These are phyloP conservation scores for Carettochelys insculpta DNA, from an alignment of 2,113 vertebrate species.

Conservation along the genomic window DNA sequence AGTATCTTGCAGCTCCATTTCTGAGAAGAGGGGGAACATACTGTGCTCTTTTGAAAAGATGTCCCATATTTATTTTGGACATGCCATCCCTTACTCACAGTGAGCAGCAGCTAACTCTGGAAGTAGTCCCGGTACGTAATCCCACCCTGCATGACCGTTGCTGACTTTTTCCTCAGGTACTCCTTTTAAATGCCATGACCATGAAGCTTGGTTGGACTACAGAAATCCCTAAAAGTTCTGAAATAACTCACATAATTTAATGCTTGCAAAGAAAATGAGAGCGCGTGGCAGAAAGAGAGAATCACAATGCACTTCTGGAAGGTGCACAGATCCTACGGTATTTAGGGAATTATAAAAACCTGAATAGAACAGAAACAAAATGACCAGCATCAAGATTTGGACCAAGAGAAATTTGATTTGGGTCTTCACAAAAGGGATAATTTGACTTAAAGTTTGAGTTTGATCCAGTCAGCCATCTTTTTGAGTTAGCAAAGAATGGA, in stretches of 20 bases:
- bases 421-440: conserved; percentile 19
- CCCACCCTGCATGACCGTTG: neutral
- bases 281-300: neutral
- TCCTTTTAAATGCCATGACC: neutral
- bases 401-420: conserved; percentile 18
- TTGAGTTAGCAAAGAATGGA: conserved; percentile 62
- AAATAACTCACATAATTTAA: neutral
- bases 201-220: neutral
- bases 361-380: neutral
- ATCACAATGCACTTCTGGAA: neutral
- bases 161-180: neutral
- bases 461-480: conserved; percentile 30
- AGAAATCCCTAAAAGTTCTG: neutral
- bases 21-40: conserved; percentile 41
- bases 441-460: conserved; percentile 22
- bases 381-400: conserved; percentile 27
- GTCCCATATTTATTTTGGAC: conserved; percentile 63
- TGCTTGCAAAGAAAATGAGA: neutral
- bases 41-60: conserved; percentile 43
- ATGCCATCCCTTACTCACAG: conserved; percentile 30
- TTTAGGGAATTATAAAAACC: neutral
- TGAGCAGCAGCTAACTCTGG: neutral
- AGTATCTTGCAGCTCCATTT: conserved; percentile 27
- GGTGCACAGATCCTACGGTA: neutral
- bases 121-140: neutral